Evolutionary conservation across 2,888 invertebrate species (phyloP), one percentile per base, ranked within the genome.

Genomic region (Achlya flavicornis): DNA sequence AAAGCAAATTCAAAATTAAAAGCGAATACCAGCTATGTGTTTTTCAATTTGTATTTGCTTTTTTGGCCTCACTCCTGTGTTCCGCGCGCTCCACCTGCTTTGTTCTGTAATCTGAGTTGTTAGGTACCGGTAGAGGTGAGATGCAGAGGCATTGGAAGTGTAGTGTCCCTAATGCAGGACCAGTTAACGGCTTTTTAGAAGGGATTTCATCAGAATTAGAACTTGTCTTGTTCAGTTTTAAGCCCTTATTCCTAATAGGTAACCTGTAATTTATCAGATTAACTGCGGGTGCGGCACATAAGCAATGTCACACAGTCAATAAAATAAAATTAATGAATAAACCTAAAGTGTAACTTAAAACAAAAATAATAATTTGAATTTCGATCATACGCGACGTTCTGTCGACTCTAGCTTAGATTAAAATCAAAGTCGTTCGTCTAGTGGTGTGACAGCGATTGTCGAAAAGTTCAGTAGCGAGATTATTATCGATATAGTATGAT

Each of bases 371-470:
- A 41, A 12, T 12, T 41, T 41, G 41, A 41, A 41, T 41, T 41
- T 41, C 0, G 41, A 53, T 16, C 19, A 53, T 53, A 19, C 19
- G 53, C 8, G 16, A 53, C 19, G 16, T 19, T 53, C 53, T 19
- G 53, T 19, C 19, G 19, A 53, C 16, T 19, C 10, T 53, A 48
- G n/a, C 48, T 16, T 7, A 53, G 53, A 53, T 53, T 53, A 53
- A 14, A 3, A 53, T 53, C 85, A 80, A 74, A 62, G 64, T 63
- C 57, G 65, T 59, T 70, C 75, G 78, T 81, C 81, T 86, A 88
- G 88, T 85, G 88, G 75, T 83, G 87, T 86, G 87, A 84, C 86
- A 81, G 76, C 74, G 82, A 83, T 84, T 84, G 80, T 87, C 85
- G 88, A 88, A 87, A 87, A 78, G 77, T 77, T 67, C 76, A 68